Conservation (phyloP, 2,113 vertebrate genomes). For the Merops nubicus region DNA sequence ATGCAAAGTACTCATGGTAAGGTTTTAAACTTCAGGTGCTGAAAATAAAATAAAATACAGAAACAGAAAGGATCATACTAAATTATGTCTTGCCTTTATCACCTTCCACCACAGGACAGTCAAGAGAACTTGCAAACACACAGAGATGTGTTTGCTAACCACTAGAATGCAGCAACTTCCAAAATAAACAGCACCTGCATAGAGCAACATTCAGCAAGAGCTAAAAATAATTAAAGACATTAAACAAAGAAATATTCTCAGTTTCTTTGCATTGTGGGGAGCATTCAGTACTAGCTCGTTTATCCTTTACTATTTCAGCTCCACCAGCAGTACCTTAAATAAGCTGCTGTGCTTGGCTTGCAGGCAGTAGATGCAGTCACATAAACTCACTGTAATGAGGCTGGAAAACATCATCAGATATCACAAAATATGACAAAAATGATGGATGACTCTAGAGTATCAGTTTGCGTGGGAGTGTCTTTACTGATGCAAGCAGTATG, state of each 20-base stretch:
- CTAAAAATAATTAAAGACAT: not conserved
- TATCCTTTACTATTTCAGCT: not conserved
- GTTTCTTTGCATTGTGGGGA: not conserved
- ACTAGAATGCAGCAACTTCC: not conserved
- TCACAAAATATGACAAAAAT: not conserved
- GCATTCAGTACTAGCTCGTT: not conserved
- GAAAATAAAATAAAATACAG: not conserved
- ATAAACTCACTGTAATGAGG: not conserved
- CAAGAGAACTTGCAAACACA: not conserved
- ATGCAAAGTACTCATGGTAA: not conserved
- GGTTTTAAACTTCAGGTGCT: not conserved
- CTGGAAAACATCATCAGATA: not conserved
- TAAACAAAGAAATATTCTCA: not conserved
- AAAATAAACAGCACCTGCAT: not conserved
- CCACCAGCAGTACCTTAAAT: not conserved
- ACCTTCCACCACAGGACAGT: not conserved
- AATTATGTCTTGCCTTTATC: not conserved
- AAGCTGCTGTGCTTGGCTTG: fast-evolving
- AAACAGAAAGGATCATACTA: not conserved
- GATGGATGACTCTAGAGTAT: not conserved
- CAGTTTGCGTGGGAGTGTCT: not conserved
- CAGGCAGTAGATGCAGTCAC: not conserved
- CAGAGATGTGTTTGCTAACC: not conserved
- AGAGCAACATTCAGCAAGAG: not conserved
- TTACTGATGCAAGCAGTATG: not conserved